Conservation (phyloP, 2,797 vertebrate species). For the Poecilia gillii region DNA sequence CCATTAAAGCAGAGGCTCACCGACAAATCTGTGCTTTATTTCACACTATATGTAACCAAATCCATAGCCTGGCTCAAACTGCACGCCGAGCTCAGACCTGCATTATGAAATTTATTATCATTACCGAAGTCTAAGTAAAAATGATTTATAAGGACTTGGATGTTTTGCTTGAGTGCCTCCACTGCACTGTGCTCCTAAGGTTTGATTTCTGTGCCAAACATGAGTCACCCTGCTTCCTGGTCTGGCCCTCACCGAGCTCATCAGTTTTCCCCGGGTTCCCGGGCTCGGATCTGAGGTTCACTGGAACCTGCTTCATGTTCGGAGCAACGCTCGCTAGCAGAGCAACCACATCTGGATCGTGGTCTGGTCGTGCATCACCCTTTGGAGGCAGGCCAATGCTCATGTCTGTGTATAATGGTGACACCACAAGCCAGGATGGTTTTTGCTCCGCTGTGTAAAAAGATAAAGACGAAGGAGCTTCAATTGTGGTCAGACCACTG, state of each 20-base stretch:
- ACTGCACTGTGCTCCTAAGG: constrained; percentile 50
- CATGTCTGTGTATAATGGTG: constrained; percentile 62
- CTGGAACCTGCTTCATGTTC: constrained; percentile 57
- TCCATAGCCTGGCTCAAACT: not conserved
- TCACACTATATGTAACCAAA: constrained; percentile 22
- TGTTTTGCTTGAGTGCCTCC: constrained; percentile 52
- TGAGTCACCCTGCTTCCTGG: constrained; percentile 68
- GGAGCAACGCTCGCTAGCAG: constrained; percentile 59
- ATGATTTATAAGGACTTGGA: constrained; percentile 33
- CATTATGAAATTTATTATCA: constrained; percentile 10
- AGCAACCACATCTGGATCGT: constrained; percentile 78
- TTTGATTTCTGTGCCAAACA: constrained; percentile 59
- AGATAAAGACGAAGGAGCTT: constrained; percentile 21
- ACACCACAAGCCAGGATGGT: constrained; percentile 48
- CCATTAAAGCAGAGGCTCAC: not conserved
- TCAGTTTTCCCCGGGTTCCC: constrained; percentile 67
- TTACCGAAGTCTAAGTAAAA: constrained; percentile 15
- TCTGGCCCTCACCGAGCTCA: constrained; percentile 66
- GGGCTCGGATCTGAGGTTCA: constrained; percentile 55
- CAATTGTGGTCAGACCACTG: constrained; percentile 21
- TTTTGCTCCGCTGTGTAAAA: constrained; percentile 22
- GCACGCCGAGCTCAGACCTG: not conserved
- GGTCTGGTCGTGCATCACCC: constrained; percentile 66
- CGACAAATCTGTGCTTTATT: not conserved
- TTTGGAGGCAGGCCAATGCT: constrained; percentile 71